Evolutionary conservation across 2,797 vertebrate species (phyloP), one percentile per base, ranked within the genome.

Genomic region (Agapornis canus): DNA sequence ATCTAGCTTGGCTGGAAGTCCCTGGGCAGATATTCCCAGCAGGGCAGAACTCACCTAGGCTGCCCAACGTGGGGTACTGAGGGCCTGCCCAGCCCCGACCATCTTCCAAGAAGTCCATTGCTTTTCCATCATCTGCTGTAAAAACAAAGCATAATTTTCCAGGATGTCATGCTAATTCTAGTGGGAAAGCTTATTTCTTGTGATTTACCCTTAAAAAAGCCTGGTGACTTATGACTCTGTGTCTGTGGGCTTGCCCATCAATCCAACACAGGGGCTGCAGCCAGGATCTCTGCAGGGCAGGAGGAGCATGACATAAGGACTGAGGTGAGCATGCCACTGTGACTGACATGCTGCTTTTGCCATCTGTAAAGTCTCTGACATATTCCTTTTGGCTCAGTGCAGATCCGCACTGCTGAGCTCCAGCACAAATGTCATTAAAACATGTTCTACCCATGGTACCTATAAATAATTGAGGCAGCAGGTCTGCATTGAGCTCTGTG

Each of bases 391-490:
- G 92, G 76, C 92, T 95, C 20, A 0, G 23, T 10, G 48, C 65
- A 12, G 91, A 72, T 77, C 76, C 1, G 60, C 37, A 23, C 91
- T 64, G 90, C 90, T 76, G 87, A 91, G 94, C 92, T 87, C 82
- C 87, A 29, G 89, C 89, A 86, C 79, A 81, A 91, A 81, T 76
- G 95, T 94, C 84, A 77, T 93, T 96, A 82, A 95, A 95, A 73
- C 94, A 49, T 93, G 95, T 89, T 95, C 93, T 84, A 60, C 92
- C 93, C 73, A 26, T 86, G 94, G 93, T 90, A 95, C 93, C 94
- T 95, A 90, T 95, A 96, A 96, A 96, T 96, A 95, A 95, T 84
- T 81, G 93, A 95, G 83, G 88, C 80, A 69, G 93, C 88, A 92
- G 94, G 85, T 90, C 88, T 93, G 93, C 26, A 7, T 66, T n/a